Conservation (phyloP, 2,797 vertebrate species). For the Discoglossus pictus region DNA sequence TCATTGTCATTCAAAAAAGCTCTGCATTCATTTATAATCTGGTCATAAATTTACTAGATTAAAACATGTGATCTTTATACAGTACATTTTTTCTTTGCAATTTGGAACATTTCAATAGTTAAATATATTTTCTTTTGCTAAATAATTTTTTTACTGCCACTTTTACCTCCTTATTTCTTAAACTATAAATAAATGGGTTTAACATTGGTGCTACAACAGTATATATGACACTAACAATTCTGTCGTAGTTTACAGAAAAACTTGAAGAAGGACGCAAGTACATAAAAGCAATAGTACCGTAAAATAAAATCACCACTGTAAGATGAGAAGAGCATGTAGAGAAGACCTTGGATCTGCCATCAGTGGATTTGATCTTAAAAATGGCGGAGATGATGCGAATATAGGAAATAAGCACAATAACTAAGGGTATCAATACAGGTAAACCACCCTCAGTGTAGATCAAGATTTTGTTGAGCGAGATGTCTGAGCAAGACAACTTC, state of each 20-base stretch:
- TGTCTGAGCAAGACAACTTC: constrained; percentile 38
- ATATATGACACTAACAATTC: constrained; percentile 46
- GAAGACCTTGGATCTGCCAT: constrained; percentile 32
- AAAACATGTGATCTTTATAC: too few species aligned
- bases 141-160: constrained; percentile 28
- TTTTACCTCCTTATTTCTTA: constrained; percentile 53
- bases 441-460: constrained; percentile 34
- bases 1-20: too few species aligned
- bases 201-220: constrained; percentile 49
- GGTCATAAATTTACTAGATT: too few species aligned
- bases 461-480: constrained; percentile 15
- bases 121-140: background rate
- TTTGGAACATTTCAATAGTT: too few species aligned
- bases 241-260: constrained; percentile 32
- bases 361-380: constrained; percentile 18
- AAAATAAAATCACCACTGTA: constrained; percentile 46
- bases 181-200: constrained; percentile 51
- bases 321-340: constrained; percentile 46
- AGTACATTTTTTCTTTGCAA: too few species aligned
- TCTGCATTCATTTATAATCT: too few species aligned
- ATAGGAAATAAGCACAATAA: constrained; percentile 36
- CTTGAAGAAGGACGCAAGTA: constrained; percentile 46
- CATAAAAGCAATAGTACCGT: constrained; percentile 29
- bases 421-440: constrained; percentile 23
- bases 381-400: constrained; percentile 36